These are phyloP conservation scores for Columbina picui DNA, from an alignment of 2,113 vertebrate species.

Conservation along the genomic window DNA sequence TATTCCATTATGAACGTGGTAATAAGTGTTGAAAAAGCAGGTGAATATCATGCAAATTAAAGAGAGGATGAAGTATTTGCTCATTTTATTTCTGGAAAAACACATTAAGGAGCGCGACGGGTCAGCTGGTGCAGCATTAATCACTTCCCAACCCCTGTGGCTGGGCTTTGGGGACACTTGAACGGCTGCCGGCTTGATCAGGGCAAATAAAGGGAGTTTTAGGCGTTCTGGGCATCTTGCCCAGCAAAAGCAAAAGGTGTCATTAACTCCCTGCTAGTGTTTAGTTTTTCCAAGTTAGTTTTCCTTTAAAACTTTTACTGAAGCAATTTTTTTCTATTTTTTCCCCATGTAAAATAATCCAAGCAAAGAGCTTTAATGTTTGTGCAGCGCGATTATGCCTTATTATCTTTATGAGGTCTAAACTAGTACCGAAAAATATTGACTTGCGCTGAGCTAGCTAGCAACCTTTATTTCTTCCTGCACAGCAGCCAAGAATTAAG, in stretches of 20 bases:
- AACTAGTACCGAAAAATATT: background rate
- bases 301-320: background rate
- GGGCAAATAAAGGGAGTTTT: background rate
- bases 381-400: background rate
- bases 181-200: background rate
- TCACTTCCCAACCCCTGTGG: constrained; percentile 14
- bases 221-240: constrained; percentile 18
- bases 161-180: background rate
- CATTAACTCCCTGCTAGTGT: background rate
- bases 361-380: background rate
- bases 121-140: constrained; percentile 28
- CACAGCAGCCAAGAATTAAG: background rate
- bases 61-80: constrained; percentile 32
- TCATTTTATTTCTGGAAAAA: constrained; percentile 30
- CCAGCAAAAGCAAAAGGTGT: constrained; percentile 31
- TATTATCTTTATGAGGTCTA: background rate
- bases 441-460: background rate
- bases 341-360: background rate
- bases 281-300: background rate
- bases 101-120: background rate
- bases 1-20: rapidly evolving
- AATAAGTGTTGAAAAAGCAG: constrained; percentile 12
- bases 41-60: constrained; percentile 28
- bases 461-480: background rate
- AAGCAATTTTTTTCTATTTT: background rate